Evolutionary conservation across 2,113 vertebrate genomes (phyloP), one percentile per base, ranked within the genome.

Genomic region (Baryphthengus martii): DNA sequence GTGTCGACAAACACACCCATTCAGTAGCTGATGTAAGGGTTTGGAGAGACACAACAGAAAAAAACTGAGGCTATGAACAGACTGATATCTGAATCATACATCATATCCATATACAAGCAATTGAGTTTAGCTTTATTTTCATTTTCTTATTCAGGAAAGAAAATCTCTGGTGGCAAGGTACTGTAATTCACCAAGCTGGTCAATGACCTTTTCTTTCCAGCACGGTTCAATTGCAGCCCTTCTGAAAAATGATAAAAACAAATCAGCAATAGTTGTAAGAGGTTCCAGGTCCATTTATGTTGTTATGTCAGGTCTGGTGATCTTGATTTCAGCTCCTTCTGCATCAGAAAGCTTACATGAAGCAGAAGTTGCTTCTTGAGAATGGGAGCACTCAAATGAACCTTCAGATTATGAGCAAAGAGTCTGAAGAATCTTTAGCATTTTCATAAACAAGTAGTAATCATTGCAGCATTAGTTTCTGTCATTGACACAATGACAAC

Each of bases 241-340:
- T 94, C 73, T 82, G n/a, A 95, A 92, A 89, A 88, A 94, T 40
- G 35, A 88, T 74, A 81, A 95, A 96, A 97, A 37, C 37, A 95
- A 89, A 97, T 93, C 19, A 17, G 56, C 37, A 92, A 63, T 37
- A 95, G 62, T 67, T 90, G 86, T 92, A 87, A 97, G 92, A 90
- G 18, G 62, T 91, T 97, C 85, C 65, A 94, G 76, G 86, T 85
- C 84, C 63, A 78, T 91, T 88, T 82, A 86, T 75, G 28, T 83
- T 90, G 62, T 91, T 96, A 93, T 74, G 77, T 79, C 28, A 53
- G 78, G 88, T 97, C 95, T 96, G 72, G 29, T 74, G 83, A 88
- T 58, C 56, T 89, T 95, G 63, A 58, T 97, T 96, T 95, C 75
- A 58, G 53, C 82, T 97, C 74, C 95, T 97, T 96, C 62, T 50